phyloP scores from a whole-genome alignment of 2,113 vertebrate species.

The Nerophis ophidion region DNA sequence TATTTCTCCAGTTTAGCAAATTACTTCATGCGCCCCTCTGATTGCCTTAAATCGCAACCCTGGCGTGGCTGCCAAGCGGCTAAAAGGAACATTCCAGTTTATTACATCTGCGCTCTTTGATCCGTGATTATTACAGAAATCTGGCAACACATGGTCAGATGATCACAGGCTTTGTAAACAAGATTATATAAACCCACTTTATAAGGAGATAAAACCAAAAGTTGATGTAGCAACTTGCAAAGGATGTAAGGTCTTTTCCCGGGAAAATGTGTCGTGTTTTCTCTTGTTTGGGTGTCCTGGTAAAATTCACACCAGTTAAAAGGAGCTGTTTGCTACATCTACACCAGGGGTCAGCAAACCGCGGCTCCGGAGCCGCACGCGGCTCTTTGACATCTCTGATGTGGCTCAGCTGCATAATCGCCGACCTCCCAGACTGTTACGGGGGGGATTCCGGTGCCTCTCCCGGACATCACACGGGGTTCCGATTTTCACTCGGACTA shows the following conservation, averaged over 20 bases:
- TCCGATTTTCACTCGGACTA: no score
- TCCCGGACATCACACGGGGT: no score
- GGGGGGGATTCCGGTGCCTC: no score
- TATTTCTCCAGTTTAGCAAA: slow-evolving; percentile 24
- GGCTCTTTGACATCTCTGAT: no score
- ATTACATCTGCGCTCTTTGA: slow-evolving; percentile 8
- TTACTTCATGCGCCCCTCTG: slow-evolving; percentile 19
- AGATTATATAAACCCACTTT: slow-evolving; percentile 5
- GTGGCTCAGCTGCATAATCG: no score
- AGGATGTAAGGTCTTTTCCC: background rate
- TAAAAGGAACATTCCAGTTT: slow-evolving; percentile 16
- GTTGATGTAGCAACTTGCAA: background rate
- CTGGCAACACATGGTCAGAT: slow-evolving; percentile 1
- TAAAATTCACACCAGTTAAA: no score
- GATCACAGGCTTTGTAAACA: slow-evolving; percentile 6
- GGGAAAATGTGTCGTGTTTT: background rate
- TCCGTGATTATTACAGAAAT: slow-evolving; percentile 2
- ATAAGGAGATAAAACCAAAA: slow-evolving; percentile 2
- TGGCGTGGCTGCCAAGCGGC: slow-evolving; percentile 8
- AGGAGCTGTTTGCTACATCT: no score
- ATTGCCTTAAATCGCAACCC: slow-evolving; percentile 5
- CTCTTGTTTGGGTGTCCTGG: no score
- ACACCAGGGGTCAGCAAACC: no score
- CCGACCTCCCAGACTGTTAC: no score
- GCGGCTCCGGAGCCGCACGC: no score